These are phyloP conservation scores for Acrocyrtus sp. DNA, from an alignment of 2,888 invertebrate genomes.

Conservation along the genomic window DNA sequence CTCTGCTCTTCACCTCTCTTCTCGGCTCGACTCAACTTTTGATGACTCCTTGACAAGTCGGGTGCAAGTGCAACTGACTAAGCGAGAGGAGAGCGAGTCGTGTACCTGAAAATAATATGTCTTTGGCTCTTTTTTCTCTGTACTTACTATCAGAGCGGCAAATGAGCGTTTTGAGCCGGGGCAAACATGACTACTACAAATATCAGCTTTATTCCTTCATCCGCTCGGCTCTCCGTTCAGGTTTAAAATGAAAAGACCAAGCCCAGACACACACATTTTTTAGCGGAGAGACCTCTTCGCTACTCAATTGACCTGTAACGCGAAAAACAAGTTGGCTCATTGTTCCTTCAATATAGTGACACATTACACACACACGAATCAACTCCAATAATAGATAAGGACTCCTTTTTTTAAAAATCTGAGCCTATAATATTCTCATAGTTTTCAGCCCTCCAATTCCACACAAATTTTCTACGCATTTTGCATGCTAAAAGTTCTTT, in stretches of 20 bases:
- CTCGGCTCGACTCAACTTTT: too few species aligned
- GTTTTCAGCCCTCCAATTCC: background rate
- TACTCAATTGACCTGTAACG: background rate
- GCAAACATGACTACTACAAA: too few species aligned
- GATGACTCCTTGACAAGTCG: background rate
- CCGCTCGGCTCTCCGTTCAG: background rate
- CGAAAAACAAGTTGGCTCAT: background rate
- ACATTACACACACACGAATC: background rate
- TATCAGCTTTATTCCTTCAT: too few species aligned
- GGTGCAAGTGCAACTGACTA: too few species aligned
- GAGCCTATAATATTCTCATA: background rate
- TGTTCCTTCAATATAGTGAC: background rate
- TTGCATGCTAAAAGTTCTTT: conserved; percentile 5
- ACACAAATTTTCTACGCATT: background rate
- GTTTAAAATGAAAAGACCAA: background rate
- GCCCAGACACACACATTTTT: background rate
- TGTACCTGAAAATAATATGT: background rate
- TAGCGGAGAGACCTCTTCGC: background rate
- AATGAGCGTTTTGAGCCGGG: too few species aligned
- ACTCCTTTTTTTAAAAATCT: background rate
- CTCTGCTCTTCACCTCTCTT: background rate
- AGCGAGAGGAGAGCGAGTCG: background rate
- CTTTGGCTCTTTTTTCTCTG: background rate
- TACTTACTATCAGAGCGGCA: too few species aligned
- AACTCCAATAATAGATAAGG: background rate